Evolutionary conservation across 2,888 invertebrate genomes (phyloP), one percentile per base, ranked within the genome.

Genomic region (Luperina nickerlii): DNA sequence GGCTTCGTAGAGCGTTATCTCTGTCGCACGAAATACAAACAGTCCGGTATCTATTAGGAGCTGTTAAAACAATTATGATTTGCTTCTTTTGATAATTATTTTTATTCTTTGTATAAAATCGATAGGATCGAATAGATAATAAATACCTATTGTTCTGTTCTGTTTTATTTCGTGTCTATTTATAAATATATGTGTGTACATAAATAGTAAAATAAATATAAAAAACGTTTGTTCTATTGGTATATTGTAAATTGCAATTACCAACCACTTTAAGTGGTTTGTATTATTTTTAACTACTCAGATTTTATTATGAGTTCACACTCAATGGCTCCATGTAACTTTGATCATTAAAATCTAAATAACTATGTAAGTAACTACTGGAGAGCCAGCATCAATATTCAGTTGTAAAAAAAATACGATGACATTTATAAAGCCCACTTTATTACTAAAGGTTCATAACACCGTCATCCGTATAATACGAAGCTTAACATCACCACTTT

Each of bases 401-500:
- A 57, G 24, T n/a, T 45, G 7, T 32, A 20, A 74, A 18, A 74
- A 48, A 70, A 72, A n/a, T 38, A 75, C 48, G n/a, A 18, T 62
- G 75, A 48, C n/a, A 15, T 15, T 75, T 75, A 38, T 62, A 48
- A 62, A n/a, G 38, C n/a, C 48, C 24, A 32, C 24, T 18, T 66
- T 66, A 73, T 27, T 48, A 24, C 73, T 67, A 73, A 32, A 27
- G 20, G 48, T n/a, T 38, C 38, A n/a, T 51, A 74, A 62, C 48
- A 82, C 67, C 51, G 82, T 48, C 63, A 76, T 69, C 57, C 38
- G 51, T 70, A 54, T 84, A 76, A 86, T 70, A 63, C 66, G 38
- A 74, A 77, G 65, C 73, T 75, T 77, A 87, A 87, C 67, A 74
- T 67, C 67, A 68, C 65, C 15, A 32, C 54, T 78, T 82, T 70